Base-by-base conservation (phyloP, 2,888 invertebrate species). In the Apoda limacodes region DNA sequence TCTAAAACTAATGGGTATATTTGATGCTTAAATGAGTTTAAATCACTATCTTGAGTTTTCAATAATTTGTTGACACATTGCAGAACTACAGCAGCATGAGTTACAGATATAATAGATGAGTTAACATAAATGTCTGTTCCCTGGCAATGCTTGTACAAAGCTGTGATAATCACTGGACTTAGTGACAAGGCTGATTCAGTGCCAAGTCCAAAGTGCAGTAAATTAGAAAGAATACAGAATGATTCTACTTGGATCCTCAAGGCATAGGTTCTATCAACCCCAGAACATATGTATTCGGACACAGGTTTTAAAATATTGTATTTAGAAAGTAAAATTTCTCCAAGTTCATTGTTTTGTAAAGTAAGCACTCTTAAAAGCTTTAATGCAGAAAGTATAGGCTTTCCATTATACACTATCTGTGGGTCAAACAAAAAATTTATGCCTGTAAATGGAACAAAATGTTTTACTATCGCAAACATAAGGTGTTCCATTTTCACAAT, bases 361-460 rank as follows among this genome's bases (percentile, higher is more conserved):
- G 88, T 82, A 15, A 95, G 59, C 29, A 92, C 74, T 46, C 93
- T 82, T 19, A 93, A 64, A 3, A 95, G 68, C 57, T 89, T 92
- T 10, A 95, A 55, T 5, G 90, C 90, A 28, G 85, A 76, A 30
- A 86, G 60, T 37, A 91, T 69, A 3, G 93, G 91, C 42, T 84
- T 82, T 4, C 87, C 86, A 57, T 63, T 67, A 32, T 91, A 88
- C 29, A 72, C 81, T 53, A 58, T 75, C 37, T 55, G 52, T 20
- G 80, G 70, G 39, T 60, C 54, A 50, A 76, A 74, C 7, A 56
- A 50, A 46, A 72, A 67, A 39, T 72, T 69, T 2, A 71, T 48
- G 28, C 60, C 52, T 27, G 60, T 58, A 12, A 38, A 41, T 13
- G 87, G 87, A 7, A 87, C 43, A 60, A 90, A 91, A 50, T 85